Percentiles rank a stretch among this genome's conserved stretches.
These are phyloP conservation scores for Epinephelus lanceolatus DNA, from an alignment of 2,113 vertebrate genomes.

Conservation along the genomic window DNA sequence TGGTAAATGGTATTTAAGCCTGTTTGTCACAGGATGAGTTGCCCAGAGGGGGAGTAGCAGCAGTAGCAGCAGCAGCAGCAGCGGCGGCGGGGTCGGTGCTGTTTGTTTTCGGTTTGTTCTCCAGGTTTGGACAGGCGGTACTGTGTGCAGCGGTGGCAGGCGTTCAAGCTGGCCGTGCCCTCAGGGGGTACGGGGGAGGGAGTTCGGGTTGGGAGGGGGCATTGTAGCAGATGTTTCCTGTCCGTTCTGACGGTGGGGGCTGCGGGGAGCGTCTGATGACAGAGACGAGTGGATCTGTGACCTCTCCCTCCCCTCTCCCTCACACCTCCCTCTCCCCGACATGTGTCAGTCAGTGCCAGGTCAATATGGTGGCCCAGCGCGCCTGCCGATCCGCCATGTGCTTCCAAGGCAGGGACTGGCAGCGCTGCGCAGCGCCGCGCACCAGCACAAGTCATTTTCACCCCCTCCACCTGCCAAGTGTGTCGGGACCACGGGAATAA, in stretches of 20 bases:
- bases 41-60: background rate
- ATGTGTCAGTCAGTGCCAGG: conserved; percentile 80
- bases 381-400: conserved; percentile 76
- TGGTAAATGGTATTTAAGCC: conserved; percentile 34
- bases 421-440: conserved; percentile 30
- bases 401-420: conserved; percentile 70
- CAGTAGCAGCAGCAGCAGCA: too few species aligned
- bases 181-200: conserved; percentile 24
- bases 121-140: conserved; percentile 44
- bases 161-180: conserved; percentile 51
- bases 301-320: conserved; percentile 61
- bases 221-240: conserved; percentile 71
- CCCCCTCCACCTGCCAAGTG: conserved; percentile 71
- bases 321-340: conserved; percentile 69
- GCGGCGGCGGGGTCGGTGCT: background rate
- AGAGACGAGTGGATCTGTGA: conserved; percentile 53
- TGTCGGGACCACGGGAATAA: conserved; percentile 53
- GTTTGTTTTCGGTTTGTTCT: conserved; percentile 46
- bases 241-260: conserved; percentile 6
- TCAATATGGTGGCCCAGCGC: conserved; percentile 76
- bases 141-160: conserved; percentile 55
- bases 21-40: conserved; percentile 45
- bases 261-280: conserved; percentile 56
- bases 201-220: conserved; percentile 30
- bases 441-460: conserved; percentile 48